phyloP scores from a whole-genome alignment of 23 tunicate species.

The Phallusia fumigata region DNA sequence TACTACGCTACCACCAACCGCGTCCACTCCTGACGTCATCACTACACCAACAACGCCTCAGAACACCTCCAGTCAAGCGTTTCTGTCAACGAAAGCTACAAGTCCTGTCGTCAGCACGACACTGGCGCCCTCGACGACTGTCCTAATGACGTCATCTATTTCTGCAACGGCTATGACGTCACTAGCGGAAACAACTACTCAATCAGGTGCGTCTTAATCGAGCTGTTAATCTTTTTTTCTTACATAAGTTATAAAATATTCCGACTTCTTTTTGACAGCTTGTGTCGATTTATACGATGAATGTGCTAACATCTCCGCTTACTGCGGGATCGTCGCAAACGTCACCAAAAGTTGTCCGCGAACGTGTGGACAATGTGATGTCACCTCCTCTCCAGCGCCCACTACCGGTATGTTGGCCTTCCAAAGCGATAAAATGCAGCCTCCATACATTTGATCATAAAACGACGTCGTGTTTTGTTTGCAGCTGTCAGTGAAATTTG shows the following conservation, averaged over 20 bases:
- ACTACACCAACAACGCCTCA: neutral
- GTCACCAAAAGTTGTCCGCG: conserved; percentile 35
- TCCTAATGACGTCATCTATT: neutral
- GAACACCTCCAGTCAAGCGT: neutral
- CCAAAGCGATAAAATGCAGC: too few species aligned
- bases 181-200: neutral
- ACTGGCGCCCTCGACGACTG: neutral
- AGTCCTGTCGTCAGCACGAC: neutral
- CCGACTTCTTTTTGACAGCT: neutral
- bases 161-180: neutral
- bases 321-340: conserved; percentile 28
- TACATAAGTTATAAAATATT: too few species aligned
- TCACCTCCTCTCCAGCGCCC: neutral
- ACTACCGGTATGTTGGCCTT: neutral
- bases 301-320: conserved; percentile 13
- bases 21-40: neutral
- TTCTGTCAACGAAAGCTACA: neutral
- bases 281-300: conserved; percentile 35
- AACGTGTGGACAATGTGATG: conserved; percentile 43
- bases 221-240: too few species aligned
- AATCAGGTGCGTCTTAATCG: neutral
- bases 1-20: neutral
- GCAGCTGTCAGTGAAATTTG: conserved; percentile 27
- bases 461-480: neutral
- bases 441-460: neutral